Evolutionary conservation across 2,113 vertebrate genomes (phyloP), one percentile per base, ranked within the genome.

Genomic region (Bufo bufo): DNA sequence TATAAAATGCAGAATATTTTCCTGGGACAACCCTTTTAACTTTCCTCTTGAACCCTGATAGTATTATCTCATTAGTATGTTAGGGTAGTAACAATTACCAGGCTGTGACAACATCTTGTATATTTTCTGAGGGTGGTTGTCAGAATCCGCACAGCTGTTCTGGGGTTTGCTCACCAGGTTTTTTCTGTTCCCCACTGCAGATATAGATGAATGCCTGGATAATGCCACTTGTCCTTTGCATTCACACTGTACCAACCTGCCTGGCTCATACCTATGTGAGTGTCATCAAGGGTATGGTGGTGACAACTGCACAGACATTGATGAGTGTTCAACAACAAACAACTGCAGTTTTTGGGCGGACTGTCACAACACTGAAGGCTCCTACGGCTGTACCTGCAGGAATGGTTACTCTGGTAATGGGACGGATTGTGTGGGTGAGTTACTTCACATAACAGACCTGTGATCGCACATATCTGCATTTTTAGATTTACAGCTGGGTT

Each of bases 171-270:
- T 75, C 0, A 71, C 33, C 13, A 11, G 0, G 43, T 52, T 81
- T 81, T 33, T 58, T 81, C 13, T 81, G 19, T 17, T 63, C 4
- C 10, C 50, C 9, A 4, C 17, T 63, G 2, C 61, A 87, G 86
- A 87, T 82, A 82, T 82, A 50, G 43, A 87, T 82, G 86, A 87
- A 87, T 87, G 86, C 49, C 58, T 61, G 66, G 50, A 45, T 0
- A 69, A 66, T 71, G 7, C 7, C 20, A 65, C 84, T 4, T 82
- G 86, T 23, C 79, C 86, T 17, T 5, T 16, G 3, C 11, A 45
- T 50, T 87, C 86, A 12, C 12, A 4, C 5, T 87, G 86, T 63
- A 52, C 4, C 20, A 87, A 87, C 80, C 77, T 69, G 2, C 12
- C 4, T 12, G 86, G 86, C 16, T 87, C 79, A 1, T 87, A 75